Base-by-base conservation (phyloP, 30 jellyfish, hydroid and myxozoan species). In the Cassiopea xamachana region DNA sequence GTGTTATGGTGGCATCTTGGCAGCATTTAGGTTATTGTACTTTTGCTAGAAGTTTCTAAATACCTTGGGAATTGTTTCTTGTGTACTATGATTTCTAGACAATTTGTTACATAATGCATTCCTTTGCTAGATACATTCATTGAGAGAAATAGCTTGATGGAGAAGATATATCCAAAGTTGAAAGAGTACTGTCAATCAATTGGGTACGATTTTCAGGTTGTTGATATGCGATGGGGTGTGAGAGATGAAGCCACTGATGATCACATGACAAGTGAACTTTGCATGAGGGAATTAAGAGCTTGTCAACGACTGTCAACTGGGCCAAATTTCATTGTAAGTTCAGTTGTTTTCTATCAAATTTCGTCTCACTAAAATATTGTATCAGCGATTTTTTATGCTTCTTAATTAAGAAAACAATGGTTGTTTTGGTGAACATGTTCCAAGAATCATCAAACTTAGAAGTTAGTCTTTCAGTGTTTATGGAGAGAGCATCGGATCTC, bases 221-320 rank as follows among this genome's bases (percentile, higher is more conserved):
- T 94, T 58, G 98, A 94, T 69, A 94, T 94, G 98, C 90, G 98
- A 14, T 94, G 98, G 98, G 98, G 98, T 70, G 97, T 94, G 1
- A 79, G 98, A 14, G 98, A 94, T 81, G 98, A 94, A 78, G 98
- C 98, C 1, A 94, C 98, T 1, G 98, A 93, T 84, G 98, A 94
- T 75, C 98, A 94, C 95, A 90, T 94, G 98, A 94, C 98, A 19
- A 73, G 93, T 51, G 98, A 94, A 47, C 86, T 94, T 1, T 94
- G 98, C 86, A 85, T 94, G 97, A 89, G 94, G 69, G 98, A 94
- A 81, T 74, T 94, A 8, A 71, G 92, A 69, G 96, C 93, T 13
- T 94, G 98, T 55, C 98, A 94, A 79, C 76, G 90, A 70, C 70
- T 94, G 58, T 94, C 98, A 48, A 90, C 97, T 15, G 98, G 98